Conservation (phyloP, 1,140 invertebrate species). For the Macrostomum lignano region DNA sequence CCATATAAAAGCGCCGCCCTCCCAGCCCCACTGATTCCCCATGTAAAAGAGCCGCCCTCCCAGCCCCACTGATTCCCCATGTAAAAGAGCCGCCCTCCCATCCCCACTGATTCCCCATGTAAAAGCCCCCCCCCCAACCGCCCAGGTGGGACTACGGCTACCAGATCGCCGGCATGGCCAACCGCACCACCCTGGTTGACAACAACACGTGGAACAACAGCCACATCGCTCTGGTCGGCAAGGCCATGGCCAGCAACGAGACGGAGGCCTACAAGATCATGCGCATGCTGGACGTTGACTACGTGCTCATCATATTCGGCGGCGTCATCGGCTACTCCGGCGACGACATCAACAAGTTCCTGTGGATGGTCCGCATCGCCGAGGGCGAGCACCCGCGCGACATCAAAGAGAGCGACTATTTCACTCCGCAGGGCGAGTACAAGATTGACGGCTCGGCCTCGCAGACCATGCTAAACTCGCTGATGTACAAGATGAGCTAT, state of each 20-base stretch:
- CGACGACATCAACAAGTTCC: slow-evolving; percentile 97
- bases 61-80: too few species aligned
- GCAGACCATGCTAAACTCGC: slow-evolving; percentile 68
- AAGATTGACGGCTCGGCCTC: slow-evolving; percentile 71
- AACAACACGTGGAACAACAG: slow-evolving; percentile 98
- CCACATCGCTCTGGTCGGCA: slow-evolving; percentile 84
- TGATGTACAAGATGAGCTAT: slow-evolving; percentile 98
- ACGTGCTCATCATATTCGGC: slow-evolving; percentile 82
- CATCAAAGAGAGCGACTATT: slow-evolving; percentile 36
- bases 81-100: too few species aligned
- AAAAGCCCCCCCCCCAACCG: too few species aligned
- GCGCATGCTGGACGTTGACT: slow-evolving; percentile 80
- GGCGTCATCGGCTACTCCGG: slow-evolving; percentile 94
- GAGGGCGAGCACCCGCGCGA: slow-evolving; percentile 95
- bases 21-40: too few species aligned
- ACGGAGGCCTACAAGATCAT: slow-evolving; percentile 84
- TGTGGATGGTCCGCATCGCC: slow-evolving; percentile 98
- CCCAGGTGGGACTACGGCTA: slow-evolving; percentile 59
- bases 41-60: too few species aligned
- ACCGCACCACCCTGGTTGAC: slow-evolving; percentile 74
- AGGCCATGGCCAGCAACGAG: slow-evolving; percentile 97
- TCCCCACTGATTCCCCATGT: too few species aligned
- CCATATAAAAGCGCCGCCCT: too few species aligned
- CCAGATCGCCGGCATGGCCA: slow-evolving; percentile 77
- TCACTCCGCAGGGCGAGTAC: slow-evolving; percentile 51